Percentiles rank a stretch among this genome's conserved stretches.
phyloP scores from a whole-genome alignment of 1,140 invertebrate genomes.

The Ridgeia piscesae region DNA sequence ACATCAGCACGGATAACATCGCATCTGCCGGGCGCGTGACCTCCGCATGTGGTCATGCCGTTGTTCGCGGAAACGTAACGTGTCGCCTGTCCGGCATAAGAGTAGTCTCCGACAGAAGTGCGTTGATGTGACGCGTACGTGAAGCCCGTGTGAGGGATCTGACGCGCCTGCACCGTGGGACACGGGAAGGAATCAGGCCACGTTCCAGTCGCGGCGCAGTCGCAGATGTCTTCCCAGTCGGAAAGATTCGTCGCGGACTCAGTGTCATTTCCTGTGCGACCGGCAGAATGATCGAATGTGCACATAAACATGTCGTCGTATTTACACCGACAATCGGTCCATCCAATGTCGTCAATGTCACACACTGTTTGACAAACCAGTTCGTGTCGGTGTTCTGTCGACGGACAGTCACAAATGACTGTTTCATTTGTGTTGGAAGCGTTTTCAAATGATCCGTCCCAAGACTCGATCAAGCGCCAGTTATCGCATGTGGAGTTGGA shows the following conservation, averaged over 20 bases:
- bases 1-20: too few species aligned
- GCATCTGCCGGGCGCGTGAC: neutral
- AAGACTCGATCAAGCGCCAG: neutral
- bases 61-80: neutral
- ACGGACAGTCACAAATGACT: neutral
- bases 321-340: neutral
- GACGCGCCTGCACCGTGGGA: neutral
- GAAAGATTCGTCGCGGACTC: neutral
- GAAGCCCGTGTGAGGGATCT: neutral
- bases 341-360: neutral
- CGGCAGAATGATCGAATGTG: neutral
- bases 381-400: neutral
- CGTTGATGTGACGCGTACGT: neutral
- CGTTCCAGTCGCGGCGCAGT: neutral
- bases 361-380: neutral
- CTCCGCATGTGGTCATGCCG: neutral
- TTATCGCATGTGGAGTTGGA: neutral
- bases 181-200: neutral
- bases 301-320: neutral
- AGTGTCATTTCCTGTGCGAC: neutral
- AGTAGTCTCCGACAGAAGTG: neutral
- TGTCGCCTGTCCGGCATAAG: neutral
- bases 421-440: neutral
- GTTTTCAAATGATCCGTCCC: neutral
- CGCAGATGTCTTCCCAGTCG: neutral